phyloP scores from a whole-genome alignment of 1,140 invertebrate genomes.

The Gerris buenoi region DNA sequence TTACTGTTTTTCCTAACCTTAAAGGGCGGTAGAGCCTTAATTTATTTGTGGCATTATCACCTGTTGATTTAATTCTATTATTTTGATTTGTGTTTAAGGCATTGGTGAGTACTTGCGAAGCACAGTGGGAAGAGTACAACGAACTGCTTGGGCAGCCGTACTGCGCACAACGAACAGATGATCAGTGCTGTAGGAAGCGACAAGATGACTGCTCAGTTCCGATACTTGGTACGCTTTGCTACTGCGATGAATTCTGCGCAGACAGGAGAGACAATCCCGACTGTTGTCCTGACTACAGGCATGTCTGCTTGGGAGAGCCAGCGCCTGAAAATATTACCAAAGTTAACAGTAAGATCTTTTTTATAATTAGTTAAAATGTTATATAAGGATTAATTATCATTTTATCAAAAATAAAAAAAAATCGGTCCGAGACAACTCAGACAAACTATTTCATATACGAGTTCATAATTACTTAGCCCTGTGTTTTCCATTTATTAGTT shows the following conservation, averaged over 20 bases:
- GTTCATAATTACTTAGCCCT: too few species aligned
- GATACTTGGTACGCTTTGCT: slow-evolving; percentile 66
- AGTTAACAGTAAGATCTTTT: neutral
- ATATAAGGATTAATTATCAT: neutral
- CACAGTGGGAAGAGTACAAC: neutral
- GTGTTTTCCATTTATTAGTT: too few species aligned
- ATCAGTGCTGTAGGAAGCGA: slow-evolving; percentile 48
- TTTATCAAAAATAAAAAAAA: slow-evolving; percentile 2
- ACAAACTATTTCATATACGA: too few species aligned
- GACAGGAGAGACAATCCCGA: slow-evolving; percentile 46
- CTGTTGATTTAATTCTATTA: too few species aligned
- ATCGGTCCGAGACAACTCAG: too few species aligned
- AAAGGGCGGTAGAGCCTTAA: too few species aligned
- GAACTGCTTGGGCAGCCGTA: slow-evolving; percentile 16
- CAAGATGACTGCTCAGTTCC: slow-evolving; percentile 58
- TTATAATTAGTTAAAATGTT: neutral
- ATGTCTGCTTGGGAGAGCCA: slow-evolving; percentile 41
- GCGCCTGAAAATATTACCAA: slow-evolving; percentile 13
- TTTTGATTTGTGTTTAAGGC: neutral
- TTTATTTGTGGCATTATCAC: too few species aligned
- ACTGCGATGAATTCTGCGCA: slow-evolving; percentile 80
- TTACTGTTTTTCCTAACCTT: too few species aligned
- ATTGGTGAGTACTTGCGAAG: neutral
- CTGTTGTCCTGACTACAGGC: slow-evolving; percentile 77
- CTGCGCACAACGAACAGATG: slow-evolving; percentile 24